Percentiles rank a stretch among this genome's conserved stretches.
These are phyloP conservation scores for Drosophila baimaii DNA, from an alignment of 1,140 invertebrate species.

Conservation along the genomic window DNA sequence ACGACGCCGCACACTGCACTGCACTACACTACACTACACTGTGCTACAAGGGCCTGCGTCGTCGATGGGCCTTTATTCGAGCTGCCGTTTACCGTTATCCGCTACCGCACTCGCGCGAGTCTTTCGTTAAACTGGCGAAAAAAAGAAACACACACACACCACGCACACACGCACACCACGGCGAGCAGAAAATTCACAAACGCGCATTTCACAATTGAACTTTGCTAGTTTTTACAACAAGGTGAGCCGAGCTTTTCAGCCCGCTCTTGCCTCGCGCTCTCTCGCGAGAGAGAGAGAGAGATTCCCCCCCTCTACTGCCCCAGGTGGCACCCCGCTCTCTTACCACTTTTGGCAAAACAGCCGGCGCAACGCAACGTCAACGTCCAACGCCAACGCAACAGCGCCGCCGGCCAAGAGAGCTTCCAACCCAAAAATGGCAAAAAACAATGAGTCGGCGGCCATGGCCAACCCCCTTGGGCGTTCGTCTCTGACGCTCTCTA, in stretches of 20 bases:
- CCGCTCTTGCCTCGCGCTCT: constrained; percentile 19
- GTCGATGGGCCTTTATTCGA: constrained; percentile 2
- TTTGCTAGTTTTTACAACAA: constrained; percentile 48
- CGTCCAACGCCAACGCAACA: constrained; percentile 69
- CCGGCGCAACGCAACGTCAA: constrained; percentile 35
- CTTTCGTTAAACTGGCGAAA: constrained; percentile 73
- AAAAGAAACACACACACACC: constrained; percentile 36
- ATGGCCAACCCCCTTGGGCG: constrained; percentile 45
- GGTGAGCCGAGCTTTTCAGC: constrained; percentile 45
- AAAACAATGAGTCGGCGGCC: constrained; percentile 25
- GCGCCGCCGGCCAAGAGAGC: constrained; percentile 55
- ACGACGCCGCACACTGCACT: constrained; percentile 42
- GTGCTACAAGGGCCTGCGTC: constrained; percentile 19
- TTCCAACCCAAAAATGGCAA: constrained; percentile 78
- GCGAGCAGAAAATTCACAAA: constrained; percentile 30
- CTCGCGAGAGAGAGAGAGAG: not conserved
- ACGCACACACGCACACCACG: constrained; percentile 17
- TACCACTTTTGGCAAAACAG: constrained; percentile 49
- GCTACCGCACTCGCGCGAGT: constrained; percentile 70
- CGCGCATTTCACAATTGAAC: constrained; percentile 64
- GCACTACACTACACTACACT: constrained; percentile 41
- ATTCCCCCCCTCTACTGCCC: not conserved
- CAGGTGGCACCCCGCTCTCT: constrained; percentile 18
- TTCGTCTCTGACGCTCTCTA: constrained; percentile 14
- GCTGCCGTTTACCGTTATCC: constrained; percentile 28